Conservation (phyloP, 2,797 vertebrate genomes). For the Bovichtus variegatus region DNA sequence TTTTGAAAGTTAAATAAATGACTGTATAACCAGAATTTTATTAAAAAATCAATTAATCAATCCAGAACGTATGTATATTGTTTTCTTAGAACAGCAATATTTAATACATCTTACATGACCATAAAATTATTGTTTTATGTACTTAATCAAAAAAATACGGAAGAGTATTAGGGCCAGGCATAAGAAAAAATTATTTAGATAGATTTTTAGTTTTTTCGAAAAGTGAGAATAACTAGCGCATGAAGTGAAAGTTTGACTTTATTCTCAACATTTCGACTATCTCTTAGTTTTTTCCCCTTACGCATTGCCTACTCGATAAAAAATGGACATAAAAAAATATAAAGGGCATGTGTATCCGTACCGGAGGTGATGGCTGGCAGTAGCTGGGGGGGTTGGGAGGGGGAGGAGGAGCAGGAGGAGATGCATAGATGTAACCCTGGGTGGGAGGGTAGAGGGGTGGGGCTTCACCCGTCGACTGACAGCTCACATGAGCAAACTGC, state of each 20-base stretch:
- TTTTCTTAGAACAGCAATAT: background rate
- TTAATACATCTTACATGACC: background rate
- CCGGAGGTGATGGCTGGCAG: constrained; percentile 90
- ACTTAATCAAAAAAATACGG: background rate
- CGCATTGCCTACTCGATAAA: background rate
- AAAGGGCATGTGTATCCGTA: constrained; percentile 53
- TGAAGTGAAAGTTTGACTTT: too few species aligned
- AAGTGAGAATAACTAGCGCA: too few species aligned
- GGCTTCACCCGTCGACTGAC: constrained; percentile 89
- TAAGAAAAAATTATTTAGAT: too few species aligned
- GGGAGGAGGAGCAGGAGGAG: constrained; percentile 77
- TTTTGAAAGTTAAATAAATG: background rate
- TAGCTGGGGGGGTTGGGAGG: constrained; percentile 83
- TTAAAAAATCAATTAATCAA: background rate
- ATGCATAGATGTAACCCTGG: constrained; percentile 87
- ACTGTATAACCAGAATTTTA: background rate
- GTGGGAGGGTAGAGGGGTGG: constrained; percentile 79
- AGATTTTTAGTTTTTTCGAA: too few species aligned
- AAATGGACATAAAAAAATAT: background rate
- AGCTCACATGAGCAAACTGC: constrained; percentile 91
- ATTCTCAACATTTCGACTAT: too few species aligned
- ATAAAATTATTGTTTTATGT: background rate
- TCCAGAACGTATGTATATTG: background rate
- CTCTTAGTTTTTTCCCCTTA: too few species aligned
- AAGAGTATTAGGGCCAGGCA: too few species aligned